Evolutionary conservation across 2,888 invertebrate species (phyloP).

Genomic region (Xestobium rufovillosum): DNA sequence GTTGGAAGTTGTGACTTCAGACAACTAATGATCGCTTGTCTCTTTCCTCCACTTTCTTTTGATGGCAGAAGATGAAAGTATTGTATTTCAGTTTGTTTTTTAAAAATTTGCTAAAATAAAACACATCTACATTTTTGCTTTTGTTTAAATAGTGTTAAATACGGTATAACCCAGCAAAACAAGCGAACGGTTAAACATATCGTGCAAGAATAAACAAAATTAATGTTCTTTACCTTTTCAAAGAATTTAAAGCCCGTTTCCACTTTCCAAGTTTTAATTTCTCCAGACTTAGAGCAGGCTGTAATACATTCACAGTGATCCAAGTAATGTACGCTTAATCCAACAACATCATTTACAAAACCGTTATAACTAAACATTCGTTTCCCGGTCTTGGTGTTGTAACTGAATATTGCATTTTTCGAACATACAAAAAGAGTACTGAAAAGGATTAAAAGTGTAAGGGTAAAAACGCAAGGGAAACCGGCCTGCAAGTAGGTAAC

Average conservation of each 20-base stretch:
- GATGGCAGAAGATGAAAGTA: constrained; percentile 26
- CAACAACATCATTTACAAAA: constrained; percentile 45
- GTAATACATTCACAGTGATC: constrained; percentile 43
- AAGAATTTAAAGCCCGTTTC: constrained; percentile 45
- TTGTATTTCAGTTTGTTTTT: constrained; percentile 17
- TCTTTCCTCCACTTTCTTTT: constrained; percentile 21
- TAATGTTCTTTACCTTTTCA: no score
- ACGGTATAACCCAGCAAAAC: no score
- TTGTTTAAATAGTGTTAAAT: no score
- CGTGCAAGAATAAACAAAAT: no score
- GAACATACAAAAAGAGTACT: constrained; percentile 57
- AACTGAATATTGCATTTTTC: constrained; percentile 53
- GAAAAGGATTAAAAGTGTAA: constrained; percentile 22
- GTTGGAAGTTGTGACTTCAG: background rate
- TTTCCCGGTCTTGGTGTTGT: constrained; percentile 58
- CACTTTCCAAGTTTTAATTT: constrained; percentile 51
- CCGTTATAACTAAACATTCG: constrained; percentile 52
- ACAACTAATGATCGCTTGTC: constrained; percentile 14
- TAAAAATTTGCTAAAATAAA: constrained; percentile 26
- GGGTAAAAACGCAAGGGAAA: no score
- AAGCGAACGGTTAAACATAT: no score
- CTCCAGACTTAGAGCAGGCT: constrained; percentile 50
- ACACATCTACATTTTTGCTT: constrained; percentile 9
- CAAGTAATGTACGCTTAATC: constrained; percentile 44
- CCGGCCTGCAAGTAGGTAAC: no score